Evolutionary conservation across 2,113 vertebrate genomes (phyloP).

Genomic region (Syngnathus scovelli): DNA sequence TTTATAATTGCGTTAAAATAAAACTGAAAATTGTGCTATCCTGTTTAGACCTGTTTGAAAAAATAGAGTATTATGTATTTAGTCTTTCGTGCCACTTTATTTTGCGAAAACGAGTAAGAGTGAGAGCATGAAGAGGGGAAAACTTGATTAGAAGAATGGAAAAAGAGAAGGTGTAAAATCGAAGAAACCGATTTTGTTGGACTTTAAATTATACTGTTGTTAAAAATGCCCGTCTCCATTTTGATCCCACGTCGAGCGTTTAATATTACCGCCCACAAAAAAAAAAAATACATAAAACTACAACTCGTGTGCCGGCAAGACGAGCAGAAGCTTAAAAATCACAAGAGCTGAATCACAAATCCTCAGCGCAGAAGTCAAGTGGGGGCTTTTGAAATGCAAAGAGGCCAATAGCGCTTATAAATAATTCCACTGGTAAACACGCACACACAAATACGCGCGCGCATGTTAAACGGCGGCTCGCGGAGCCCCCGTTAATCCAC

Average conservation of each 20-base stretch:
- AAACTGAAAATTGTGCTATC: too few relatives aligned
- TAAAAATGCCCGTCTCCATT: background rate
- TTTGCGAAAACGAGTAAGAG: too few relatives aligned
- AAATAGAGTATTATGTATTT: too few relatives aligned
- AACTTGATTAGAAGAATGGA: too few relatives aligned
- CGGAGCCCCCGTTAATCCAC: conserved; percentile 48
- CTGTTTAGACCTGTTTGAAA: too few relatives aligned
- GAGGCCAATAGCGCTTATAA: conserved; percentile 50
- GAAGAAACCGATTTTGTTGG: background rate
- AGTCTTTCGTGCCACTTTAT: too few relatives aligned
- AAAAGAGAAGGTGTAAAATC: background rate
- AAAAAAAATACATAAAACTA: background rate
- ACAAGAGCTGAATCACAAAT: conserved; percentile 38
- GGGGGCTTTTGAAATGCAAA: conserved; percentile 60
- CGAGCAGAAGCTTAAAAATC: conserved; percentile 36
- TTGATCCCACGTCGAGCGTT: background rate
- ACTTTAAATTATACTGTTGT: background rate
- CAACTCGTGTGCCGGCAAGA: conserved; percentile 22
- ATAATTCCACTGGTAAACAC: conserved; percentile 54
- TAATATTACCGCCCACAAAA: background rate
- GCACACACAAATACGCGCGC: background rate
- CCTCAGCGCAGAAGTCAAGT: conserved; percentile 30
- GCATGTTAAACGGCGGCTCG: conserved; percentile 40
- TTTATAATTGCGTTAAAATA: background rate
- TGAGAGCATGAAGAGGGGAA: background rate